A percentile compares a stretch with the other conserved stretches of the same genome.
Conservation (phyloP, 2,797 vertebrate genomes). For the Loris lydekkerianus region DNA sequence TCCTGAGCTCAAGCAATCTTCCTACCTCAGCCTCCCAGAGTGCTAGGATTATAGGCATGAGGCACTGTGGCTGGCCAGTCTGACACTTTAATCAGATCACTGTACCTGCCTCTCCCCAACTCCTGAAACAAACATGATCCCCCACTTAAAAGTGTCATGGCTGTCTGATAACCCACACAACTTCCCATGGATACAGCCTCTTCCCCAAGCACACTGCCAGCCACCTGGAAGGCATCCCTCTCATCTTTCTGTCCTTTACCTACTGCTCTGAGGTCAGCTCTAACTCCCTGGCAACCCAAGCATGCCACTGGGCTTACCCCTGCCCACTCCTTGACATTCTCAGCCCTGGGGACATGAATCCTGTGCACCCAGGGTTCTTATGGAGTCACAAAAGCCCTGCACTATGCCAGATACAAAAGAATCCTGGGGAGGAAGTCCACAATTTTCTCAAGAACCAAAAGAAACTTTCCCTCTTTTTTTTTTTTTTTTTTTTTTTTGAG, state of each 20-base stretch:
- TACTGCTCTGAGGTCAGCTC: not conserved
- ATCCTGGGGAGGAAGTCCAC: not conserved
- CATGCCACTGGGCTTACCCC: not conserved
- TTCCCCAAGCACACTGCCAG: not conserved
- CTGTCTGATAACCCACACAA: not conserved
- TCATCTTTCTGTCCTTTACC: not conserved
- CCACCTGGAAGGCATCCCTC: slow-evolving; percentile 5
- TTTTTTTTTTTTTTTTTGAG: no score
- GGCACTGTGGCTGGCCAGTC: not conserved
- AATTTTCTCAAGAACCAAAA: not conserved
- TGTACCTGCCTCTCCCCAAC: not conserved
- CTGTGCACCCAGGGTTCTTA: not conserved
- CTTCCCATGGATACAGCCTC: not conserved
- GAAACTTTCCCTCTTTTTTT: not conserved
- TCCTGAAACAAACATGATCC: slow-evolving; percentile 23
- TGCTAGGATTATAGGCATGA: not conserved
- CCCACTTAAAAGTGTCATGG: not conserved
- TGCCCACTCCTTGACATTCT: not conserved
- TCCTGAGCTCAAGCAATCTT: not conserved
- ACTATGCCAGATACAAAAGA: not conserved
- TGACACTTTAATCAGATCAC: not conserved
- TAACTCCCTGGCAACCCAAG: not conserved
- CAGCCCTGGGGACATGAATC: not conserved
- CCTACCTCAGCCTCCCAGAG: not conserved
- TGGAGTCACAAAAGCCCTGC: not conserved